These are phyloP conservation scores for Falco peregrinus DNA, from an alignment of 2,797 vertebrate genomes.

Conservation along the genomic window DNA sequence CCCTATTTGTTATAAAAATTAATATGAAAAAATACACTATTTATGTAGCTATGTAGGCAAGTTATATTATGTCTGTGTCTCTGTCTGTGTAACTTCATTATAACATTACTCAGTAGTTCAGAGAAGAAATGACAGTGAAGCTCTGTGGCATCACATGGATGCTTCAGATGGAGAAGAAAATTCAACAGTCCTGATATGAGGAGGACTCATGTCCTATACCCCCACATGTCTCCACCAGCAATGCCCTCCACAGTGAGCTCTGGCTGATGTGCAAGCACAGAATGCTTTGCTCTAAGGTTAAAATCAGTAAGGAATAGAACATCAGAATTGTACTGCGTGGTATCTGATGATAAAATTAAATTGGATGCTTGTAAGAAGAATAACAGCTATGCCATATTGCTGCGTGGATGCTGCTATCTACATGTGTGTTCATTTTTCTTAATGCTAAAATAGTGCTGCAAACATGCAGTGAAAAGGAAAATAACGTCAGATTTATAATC, in stretches of 20 bases:
- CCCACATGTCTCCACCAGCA: not conserved
- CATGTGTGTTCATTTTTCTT: constrained; percentile 22
- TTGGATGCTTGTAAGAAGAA: not conserved
- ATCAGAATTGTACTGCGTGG: not conserved
- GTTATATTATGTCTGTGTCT: not conserved
- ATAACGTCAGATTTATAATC: constrained; percentile 25
- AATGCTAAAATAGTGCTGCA: constrained; percentile 44
- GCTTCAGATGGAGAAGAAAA: not conserved
- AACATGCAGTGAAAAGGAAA: constrained; percentile 18
- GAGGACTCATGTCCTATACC: not conserved
- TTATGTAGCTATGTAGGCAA: constrained; percentile 31
- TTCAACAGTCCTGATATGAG: not conserved
- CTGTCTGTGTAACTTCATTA: constrained; percentile 12
- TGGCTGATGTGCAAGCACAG: not conserved
- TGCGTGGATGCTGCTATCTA: not conserved
- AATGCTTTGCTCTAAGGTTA: not conserved
- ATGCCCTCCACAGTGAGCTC: not conserved
- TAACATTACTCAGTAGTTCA: not conserved
- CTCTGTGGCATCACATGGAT: not conserved
- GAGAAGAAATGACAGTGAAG: not conserved
- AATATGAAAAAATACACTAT: constrained; percentile 32
- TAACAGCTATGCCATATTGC: constrained; percentile 16
- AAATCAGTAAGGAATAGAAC: not conserved
- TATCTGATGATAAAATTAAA: constrained; percentile 6
- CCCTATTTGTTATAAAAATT: constrained; percentile 45